Conservation (phyloP, 2,113 vertebrate genomes). For the Aegotheles bennettii region DNA sequence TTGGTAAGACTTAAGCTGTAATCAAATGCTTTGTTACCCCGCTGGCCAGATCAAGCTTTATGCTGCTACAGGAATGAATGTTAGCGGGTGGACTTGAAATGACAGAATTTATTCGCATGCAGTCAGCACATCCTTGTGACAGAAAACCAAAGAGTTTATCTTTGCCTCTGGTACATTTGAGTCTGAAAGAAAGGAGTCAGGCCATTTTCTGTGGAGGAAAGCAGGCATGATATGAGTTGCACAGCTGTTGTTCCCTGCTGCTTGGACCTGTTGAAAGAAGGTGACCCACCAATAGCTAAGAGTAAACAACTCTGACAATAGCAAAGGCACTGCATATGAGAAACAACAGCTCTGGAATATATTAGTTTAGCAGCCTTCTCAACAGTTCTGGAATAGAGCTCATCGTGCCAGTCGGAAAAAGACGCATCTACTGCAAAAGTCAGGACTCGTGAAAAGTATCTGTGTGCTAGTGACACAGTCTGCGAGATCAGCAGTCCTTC, state of each 20-base stretch:
- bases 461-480: neutral
- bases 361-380: neutral
- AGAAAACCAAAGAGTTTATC: neutral
- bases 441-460: neutral
- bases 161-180: neutral
- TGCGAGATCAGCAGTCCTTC: neutral
- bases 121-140: neutral
- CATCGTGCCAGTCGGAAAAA: neutral
- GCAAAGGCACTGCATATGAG: neutral
- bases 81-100: neutral
- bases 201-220: neutral
- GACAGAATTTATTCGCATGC: neutral
- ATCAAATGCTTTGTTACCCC: neutral
- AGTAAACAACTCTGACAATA: neutral
- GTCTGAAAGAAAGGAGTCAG: neutral
- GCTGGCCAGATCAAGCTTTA: neutral
- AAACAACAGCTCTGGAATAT: neutral
- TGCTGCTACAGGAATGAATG: neutral
- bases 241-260: neutral
- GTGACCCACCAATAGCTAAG: neutral
- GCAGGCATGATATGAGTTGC: rapidly evolving
- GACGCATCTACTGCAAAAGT: neutral
- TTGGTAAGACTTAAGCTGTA: neutral
- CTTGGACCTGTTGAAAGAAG: neutral
- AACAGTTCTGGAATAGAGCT: neutral